Percentiles rank a stretch among this genome's conserved stretches.
Conservation (phyloP, 2,888 invertebrate genomes). For the Halocaridina rubra region DNA sequence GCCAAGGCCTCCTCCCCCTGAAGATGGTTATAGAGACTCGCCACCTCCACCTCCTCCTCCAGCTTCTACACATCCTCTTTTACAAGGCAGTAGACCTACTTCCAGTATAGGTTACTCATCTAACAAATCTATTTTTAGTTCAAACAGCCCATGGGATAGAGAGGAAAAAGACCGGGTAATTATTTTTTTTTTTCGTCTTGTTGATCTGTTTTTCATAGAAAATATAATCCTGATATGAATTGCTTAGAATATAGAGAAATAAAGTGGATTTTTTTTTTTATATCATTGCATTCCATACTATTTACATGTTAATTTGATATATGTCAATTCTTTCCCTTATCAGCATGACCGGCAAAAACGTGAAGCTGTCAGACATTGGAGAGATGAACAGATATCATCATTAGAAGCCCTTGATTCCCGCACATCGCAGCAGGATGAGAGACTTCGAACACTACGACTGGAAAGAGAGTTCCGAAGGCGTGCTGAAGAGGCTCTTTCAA, state of each 20-base stretch:
- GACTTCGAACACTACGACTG: conserved; percentile 86
- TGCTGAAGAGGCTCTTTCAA: conserved; percentile 81
- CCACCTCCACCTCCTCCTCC: conserved; percentile 78
- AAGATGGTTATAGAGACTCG: conserved; percentile 68
- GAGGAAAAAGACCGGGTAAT: conserved; percentile 86
- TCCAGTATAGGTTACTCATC: conserved; percentile 70
- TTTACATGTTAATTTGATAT: neutral
- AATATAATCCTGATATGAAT: neutral
- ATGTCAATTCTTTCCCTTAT: neutral
- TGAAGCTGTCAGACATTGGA: conserved; percentile 81
- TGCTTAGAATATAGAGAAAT: neutral
- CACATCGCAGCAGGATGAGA: conserved; percentile 85
- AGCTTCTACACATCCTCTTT: conserved; percentile 79
- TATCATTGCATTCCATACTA: neutral
- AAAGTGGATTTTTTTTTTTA: no score
- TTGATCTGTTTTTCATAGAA: neutral
- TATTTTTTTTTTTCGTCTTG: neutral
- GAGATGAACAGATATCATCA: conserved; percentile 88
- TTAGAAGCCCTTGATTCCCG: conserved; percentile 78
- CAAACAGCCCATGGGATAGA: conserved; percentile 88
- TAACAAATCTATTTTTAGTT: conserved; percentile 69
- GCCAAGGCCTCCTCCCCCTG: conserved; percentile 69
- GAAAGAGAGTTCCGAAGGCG: conserved; percentile 94
- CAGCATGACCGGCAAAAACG: conserved; percentile 78
- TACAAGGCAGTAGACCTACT: conserved; percentile 63